Evolutionary conservation across 1,140 invertebrate genomes (phyloP), one percentile per base, ranked within the genome.

Genomic region (Ceratosolen solmsi): DNA sequence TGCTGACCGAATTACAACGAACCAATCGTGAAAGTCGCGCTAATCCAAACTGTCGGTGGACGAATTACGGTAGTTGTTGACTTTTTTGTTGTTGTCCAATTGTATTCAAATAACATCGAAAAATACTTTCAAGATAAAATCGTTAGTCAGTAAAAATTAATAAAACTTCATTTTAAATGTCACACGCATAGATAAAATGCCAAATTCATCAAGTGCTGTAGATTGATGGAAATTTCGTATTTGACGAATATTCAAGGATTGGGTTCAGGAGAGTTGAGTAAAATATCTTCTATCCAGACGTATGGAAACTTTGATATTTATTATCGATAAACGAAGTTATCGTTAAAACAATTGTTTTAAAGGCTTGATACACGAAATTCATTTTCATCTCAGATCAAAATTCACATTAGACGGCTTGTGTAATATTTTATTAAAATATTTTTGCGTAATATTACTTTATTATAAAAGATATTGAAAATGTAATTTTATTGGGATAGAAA

Each of bases 121-220:
- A 72, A 72, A 74, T 74, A 11, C 72, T 76, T 72, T 76, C 73
- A 63, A 22, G 3, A 11, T 63, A 8, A 63, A 63, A 60, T 60
- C 5, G 3, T 63, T 56, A 46, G 7, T 8, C 20, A 11, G n/a
- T 17, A 20, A 60, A 76, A 76, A 58, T 27, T 27, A 54, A 76
- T 76, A 58, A 76, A 60, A 56, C 2, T 17, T 38, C n/a, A 27
- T 58, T 38, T 36, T 36, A 58, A 74, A 58, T 58, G 54, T 11
- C 20, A 8, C 15, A 2, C 9, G 5, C 20, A n/a, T 13, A 68
- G 60, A 63, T 33, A 68, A 38, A 38, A 73, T 51, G 36, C 54
- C 2, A 22, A 63, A 27, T 49, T 1, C 1, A 46, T 8, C 22
- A 38, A 51, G 22, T 49, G 22, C 5, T 27, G 41, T 36, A 22